Evolutionary conservation across 2,797 vertebrate species (phyloP).

Genomic region (Notolepis coatsorum): DNA sequence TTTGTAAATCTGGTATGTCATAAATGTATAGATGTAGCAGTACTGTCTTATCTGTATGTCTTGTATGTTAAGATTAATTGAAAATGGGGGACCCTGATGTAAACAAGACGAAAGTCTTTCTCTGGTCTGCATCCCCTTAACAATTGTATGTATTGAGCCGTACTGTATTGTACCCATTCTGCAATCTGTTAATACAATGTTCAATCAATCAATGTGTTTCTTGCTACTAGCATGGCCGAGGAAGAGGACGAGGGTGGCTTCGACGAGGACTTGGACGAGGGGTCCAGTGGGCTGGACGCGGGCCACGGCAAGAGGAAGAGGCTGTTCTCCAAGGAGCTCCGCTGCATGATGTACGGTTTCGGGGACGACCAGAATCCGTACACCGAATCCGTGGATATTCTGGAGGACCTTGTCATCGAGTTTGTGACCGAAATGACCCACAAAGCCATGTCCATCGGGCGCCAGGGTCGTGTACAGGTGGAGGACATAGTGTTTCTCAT

Average conservation of each 20-base stretch:
- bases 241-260: constrained; percentile 86
- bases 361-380: constrained; percentile 99
- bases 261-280: constrained; percentile 93
- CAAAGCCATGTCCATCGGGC: constrained; percentile 97
- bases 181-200: too few species aligned
- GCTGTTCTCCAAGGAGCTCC: constrained; percentile 96
- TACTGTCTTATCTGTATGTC: too few species aligned
- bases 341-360: constrained; percentile 99
- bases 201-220: too few species aligned
- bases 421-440: constrained; percentile 99
- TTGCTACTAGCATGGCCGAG: constrained; percentile 75
- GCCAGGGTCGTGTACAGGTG: constrained; percentile 96
- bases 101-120: too few species aligned
- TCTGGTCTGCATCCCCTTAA: too few species aligned
- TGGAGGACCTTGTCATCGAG: constrained; percentile 97
- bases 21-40: too few species aligned
- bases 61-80: too few species aligned
- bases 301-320: constrained; percentile 93
- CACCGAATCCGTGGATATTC: constrained; percentile 96
- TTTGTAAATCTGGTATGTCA: too few species aligned
- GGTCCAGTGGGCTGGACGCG: constrained; percentile 85
- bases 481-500: constrained; percentile 98
- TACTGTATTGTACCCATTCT: too few species aligned
- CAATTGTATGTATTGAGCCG: too few species aligned
- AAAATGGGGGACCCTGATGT: too few species aligned